Percentiles rank a stretch among this genome's conserved stretches.
These are phyloP conservation scores for Podarcis muralis DNA, from an alignment of 2,113 vertebrate species.

Conservation along the genomic window DNA sequence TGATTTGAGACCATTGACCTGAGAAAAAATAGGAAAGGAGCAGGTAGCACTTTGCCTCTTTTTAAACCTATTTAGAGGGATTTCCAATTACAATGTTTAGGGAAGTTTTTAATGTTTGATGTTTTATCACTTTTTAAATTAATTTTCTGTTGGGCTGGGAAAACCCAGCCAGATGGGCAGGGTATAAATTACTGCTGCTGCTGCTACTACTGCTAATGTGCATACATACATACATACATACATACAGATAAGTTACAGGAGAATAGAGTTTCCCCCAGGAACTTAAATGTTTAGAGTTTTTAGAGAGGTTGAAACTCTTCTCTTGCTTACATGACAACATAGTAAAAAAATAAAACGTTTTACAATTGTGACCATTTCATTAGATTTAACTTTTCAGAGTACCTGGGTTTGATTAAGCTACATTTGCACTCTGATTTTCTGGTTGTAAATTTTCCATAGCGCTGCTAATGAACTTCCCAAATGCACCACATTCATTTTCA, in stretches of 20 bases:
- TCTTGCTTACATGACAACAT: no score
- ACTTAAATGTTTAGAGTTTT: neutral
- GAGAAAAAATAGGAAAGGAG: no score
- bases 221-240: neutral
- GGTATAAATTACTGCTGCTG: no score
- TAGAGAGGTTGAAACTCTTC: neutral
- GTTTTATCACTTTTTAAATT: no score
- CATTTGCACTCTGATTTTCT: neutral
- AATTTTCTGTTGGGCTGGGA: no score
- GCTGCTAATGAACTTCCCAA: neutral
- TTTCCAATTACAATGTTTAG: neutral
- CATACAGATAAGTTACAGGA: neutral
- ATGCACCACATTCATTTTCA: neutral
- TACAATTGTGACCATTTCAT: neutral
- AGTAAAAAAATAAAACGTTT: neutral
- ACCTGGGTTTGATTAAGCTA: neutral
- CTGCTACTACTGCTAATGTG: no score
- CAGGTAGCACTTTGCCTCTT: neutral
- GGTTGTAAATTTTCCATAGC: neutral
- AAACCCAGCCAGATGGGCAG: no score
- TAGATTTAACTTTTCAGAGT: neutral
- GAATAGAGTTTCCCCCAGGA: neutral
- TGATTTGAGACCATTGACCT: neutral
- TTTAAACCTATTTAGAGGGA: neutral
- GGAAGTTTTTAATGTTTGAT: no score